Conservation (phyloP, 2,797 vertebrate species). For the Carapus acus region DNA sequence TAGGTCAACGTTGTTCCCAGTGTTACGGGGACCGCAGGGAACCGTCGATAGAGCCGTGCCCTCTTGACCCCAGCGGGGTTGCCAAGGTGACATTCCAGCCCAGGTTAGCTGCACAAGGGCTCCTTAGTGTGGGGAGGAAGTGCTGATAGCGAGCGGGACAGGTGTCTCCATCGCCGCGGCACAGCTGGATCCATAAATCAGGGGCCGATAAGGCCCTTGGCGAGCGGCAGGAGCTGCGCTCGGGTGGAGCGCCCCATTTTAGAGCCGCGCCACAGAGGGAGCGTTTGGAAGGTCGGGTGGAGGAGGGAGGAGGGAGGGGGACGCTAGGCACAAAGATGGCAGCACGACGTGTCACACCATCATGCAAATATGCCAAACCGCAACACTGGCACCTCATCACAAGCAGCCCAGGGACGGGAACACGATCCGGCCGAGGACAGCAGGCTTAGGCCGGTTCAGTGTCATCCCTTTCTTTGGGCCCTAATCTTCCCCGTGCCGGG, state of each 20-base stretch:
- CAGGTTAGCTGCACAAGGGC: slow-evolving; percentile 59
- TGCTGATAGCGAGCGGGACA: slow-evolving; percentile 58
- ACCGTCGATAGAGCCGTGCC: slow-evolving; percentile 26
- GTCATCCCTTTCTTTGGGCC: slow-evolving; percentile 24
- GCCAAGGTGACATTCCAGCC: slow-evolving; percentile 58
- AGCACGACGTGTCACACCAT: slow-evolving; percentile 32
- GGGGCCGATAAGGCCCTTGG: slow-evolving; percentile 35
- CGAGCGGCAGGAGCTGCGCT: slow-evolving; percentile 17
- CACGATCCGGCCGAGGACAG: slow-evolving; percentile 43
- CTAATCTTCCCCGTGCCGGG: slow-evolving; percentile 8
- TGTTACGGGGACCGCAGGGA: slow-evolving; percentile 3
- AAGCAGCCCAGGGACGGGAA: slow-evolving; percentile 24
- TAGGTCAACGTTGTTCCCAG: slow-evolving; percentile 5
- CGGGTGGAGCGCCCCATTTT: slow-evolving; percentile 38
- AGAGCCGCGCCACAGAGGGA: slow-evolving; percentile 29
- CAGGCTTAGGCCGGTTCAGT: slow-evolving; percentile 18
- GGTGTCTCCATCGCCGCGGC: slow-evolving; percentile 54
- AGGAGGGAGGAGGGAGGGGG: no score
- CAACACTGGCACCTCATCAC: slow-evolving; percentile 38
- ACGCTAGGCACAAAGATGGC: slow-evolving; percentile 33
- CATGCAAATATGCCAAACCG: slow-evolving; percentile 50
- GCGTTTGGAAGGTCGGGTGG: slow-evolving; percentile 23
- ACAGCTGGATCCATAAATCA: slow-evolving; percentile 64
- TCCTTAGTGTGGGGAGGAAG: slow-evolving; percentile 54
- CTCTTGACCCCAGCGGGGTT: slow-evolving; percentile 43